A percentile compares a stretch with the other conserved stretches of the same genome.
Evolutionary conservation across 2,113 vertebrate species (phyloP).

Genomic region (Dolichotis patagonum): DNA sequence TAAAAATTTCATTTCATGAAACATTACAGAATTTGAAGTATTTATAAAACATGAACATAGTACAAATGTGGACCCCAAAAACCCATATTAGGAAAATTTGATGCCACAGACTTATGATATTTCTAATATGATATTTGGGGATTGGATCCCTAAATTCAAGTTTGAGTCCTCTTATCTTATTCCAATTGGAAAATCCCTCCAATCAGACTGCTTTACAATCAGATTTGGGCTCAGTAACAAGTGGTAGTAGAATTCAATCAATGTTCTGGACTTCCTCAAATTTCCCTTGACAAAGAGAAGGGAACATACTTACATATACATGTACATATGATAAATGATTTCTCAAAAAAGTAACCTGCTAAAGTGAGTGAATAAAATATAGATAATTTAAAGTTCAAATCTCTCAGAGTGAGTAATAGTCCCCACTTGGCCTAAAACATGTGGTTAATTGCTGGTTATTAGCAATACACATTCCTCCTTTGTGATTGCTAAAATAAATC

Average conservation of each 20-base stretch:
- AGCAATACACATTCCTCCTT: slow-evolving; percentile 13
- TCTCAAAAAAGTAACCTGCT: slow-evolving; percentile 24
- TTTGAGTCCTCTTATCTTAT: neutral
- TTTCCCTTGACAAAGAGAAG: slow-evolving; percentile 3
- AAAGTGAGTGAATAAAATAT: slow-evolving; percentile 37
- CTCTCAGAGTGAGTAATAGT: neutral
- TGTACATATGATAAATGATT: neutral
- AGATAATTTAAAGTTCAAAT: slow-evolving; percentile 62
- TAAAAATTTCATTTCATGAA: neutral
- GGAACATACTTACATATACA: neutral
- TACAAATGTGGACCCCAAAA: neutral
- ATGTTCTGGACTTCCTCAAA: neutral
- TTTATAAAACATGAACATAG: neutral
- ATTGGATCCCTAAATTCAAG: neutral
- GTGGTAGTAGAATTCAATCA: neutral
- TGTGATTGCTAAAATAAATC: slow-evolving; percentile 43
- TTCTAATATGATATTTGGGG: neutral
- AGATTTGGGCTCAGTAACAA: neutral
- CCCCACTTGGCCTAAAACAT: slow-evolving; percentile 28
- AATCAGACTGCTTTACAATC: neutral
- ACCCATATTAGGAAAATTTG: neutral
- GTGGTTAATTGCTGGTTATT: slow-evolving; percentile 59
- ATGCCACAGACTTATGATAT: neutral
- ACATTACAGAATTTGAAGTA: slow-evolving; percentile 31
- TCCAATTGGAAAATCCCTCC: neutral